phyloP scores from a whole-genome alignment of 2,797 vertebrate species.

The Tolypeutes matacus region DNA sequence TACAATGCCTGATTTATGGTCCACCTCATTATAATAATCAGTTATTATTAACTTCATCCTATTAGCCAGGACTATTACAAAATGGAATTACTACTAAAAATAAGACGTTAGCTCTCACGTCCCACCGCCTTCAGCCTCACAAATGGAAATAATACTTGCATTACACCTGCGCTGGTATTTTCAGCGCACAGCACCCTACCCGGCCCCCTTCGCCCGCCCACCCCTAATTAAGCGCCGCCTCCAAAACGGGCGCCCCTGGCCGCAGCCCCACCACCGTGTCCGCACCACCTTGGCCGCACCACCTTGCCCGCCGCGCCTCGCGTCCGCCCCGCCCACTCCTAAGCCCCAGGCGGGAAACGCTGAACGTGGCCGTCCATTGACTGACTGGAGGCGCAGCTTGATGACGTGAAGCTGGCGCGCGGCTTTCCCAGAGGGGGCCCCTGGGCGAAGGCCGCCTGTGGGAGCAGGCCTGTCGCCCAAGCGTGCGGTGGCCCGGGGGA shows the following conservation, averaged over 20 bases:
- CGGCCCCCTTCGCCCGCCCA: accelerated
- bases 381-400: slow-evolving; percentile 60
- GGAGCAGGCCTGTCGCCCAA: neutral
- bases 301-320: accelerated
- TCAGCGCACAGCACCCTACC: accelerated
- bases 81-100: slow-evolving; percentile 15
- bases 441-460: neutral
- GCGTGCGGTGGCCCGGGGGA: neutral
- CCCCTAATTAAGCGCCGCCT: neutral
- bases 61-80: neutral
- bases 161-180: accelerated
- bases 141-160: neutral
- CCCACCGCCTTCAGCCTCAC: neutral
- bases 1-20: neutral
- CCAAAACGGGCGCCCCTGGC: neutral
- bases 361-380: slow-evolving; percentile 60
- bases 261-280: neutral
- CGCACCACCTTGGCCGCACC: neutral
- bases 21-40: neutral
- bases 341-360: neutral
- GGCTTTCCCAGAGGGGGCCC: accelerated
- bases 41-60: neutral
- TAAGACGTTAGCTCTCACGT: neutral
- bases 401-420: slow-evolving; percentile 18
- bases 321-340: neutral